These are phyloP conservation scores for Rosalia funebris DNA, from an alignment of 2,888 invertebrate species.

Conservation along the genomic window DNA sequence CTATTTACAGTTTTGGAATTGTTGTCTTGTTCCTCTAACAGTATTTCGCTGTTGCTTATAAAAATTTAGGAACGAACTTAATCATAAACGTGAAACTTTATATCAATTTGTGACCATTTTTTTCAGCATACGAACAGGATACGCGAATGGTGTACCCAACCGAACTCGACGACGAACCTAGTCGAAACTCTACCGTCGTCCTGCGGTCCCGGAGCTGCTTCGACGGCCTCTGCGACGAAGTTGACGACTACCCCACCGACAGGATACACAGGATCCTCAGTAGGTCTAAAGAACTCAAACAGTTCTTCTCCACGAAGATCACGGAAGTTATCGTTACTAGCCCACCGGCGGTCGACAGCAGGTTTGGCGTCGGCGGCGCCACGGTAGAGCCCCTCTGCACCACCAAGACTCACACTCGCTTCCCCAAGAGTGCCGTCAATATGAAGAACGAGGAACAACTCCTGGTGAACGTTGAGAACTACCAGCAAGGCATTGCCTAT, in stretches of 20 bases:
- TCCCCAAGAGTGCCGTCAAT: constrained; percentile 70
- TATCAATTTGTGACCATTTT: neutral
- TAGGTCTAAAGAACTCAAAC: constrained; percentile 33
- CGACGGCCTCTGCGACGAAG: constrained; percentile 59
- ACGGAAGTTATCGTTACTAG: neutral
- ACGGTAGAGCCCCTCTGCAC: constrained; percentile 48
- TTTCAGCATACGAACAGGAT: neutral
- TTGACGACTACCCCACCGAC: constrained; percentile 62
- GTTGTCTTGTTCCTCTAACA: no score
- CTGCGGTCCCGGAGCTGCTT: constrained; percentile 34
- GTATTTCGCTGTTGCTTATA: neutral
- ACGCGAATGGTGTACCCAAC: constrained; percentile 8
- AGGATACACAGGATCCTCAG: constrained; percentile 53
- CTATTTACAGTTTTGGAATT: no score
- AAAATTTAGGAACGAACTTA: neutral
- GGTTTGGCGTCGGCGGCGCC: constrained; percentile 37
- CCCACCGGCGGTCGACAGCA: constrained; percentile 4
- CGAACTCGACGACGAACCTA: neutral
- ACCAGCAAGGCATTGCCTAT: constrained; percentile 75
- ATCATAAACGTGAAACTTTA: neutral
- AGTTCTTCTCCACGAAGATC: constrained; percentile 37
- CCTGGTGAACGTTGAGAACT: constrained; percentile 73
- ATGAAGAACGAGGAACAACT: constrained; percentile 70
- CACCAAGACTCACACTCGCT: constrained; percentile 65
- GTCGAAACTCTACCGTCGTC: neutral